Evolutionary conservation across 2,888 invertebrate genomes (phyloP).

Genomic region (Pachliopta kotzebuea): DNA sequence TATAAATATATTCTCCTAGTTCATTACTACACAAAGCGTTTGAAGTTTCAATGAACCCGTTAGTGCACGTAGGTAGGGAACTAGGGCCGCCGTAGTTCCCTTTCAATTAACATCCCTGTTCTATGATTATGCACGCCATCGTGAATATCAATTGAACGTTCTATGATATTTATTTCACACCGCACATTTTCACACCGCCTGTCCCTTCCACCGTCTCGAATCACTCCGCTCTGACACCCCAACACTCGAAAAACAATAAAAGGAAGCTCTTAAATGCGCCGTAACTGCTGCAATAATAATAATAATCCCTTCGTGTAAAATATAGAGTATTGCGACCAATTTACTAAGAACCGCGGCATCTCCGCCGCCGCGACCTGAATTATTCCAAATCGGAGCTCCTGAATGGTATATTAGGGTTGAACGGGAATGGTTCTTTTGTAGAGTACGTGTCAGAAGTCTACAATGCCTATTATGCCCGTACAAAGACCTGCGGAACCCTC

Average conservation of each 20-base stretch:
- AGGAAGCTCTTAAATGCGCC: slow-evolving; percentile 32
- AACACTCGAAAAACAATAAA: slow-evolving; percentile 36
- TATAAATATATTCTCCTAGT: not conserved
- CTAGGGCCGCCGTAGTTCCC: slow-evolving; percentile 22
- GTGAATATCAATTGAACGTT: slow-evolving; percentile 26
- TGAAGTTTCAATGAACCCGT: slow-evolving; percentile 13
- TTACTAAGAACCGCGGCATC: slow-evolving; percentile 31
- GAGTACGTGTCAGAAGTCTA: slow-evolving; percentile 50
- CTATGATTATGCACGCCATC: slow-evolving; percentile 22
- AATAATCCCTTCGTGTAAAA: slow-evolving; percentile 36
- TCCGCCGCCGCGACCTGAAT: slow-evolving; percentile 23
- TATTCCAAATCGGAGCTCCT: slow-evolving; percentile 28
- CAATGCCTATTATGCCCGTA: slow-evolving; percentile 56
- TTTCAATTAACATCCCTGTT: slow-evolving; percentile 21
- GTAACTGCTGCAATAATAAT: slow-evolving; percentile 33
- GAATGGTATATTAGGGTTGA: slow-evolving; percentile 34
- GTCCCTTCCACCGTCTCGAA: slow-evolving; percentile 27
- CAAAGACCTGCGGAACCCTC: slow-evolving; percentile 51
- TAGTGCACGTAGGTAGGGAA: slow-evolving; percentile 13
- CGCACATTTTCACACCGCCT: slow-evolving; percentile 9
- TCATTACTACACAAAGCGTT: not conserved
- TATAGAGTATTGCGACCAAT: slow-evolving; percentile 37
- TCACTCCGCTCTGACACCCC: slow-evolving; percentile 32
- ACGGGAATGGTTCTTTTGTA: slow-evolving; percentile 32
- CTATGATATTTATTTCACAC: slow-evolving; percentile 27